A percentile compares a stretch with the other conserved stretches of the same genome.
Conservation (phyloP, 2,888 invertebrate genomes). For the Dioctria rufipes region DNA sequence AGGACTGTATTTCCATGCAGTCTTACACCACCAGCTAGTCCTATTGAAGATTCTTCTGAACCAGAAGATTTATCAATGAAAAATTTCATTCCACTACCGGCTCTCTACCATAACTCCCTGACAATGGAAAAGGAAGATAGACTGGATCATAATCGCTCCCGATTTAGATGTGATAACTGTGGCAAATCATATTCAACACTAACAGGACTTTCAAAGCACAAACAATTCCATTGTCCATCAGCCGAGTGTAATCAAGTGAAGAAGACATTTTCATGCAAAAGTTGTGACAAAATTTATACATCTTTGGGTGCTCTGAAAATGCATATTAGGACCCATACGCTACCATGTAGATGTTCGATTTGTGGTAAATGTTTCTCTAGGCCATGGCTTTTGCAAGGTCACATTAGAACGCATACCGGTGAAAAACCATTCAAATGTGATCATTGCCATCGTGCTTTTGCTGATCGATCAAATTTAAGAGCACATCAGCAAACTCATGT, state of each 20-base stretch:
- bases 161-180: constrained; percentile 94
- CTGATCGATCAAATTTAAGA: constrained; percentile 70
- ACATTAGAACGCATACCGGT: constrained; percentile 70
- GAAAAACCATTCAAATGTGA: constrained; percentile 70
- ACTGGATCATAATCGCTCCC: constrained; percentile 67
- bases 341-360: constrained; percentile 70
- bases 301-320: constrained; percentile 70
- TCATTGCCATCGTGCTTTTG: constrained; percentile 69
- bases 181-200: constrained; percentile 96
- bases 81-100: constrained; percentile 67
- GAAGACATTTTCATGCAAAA: constrained; percentile 76
- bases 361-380: constrained; percentile 71
- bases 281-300: constrained; percentile 70
- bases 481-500: constrained; percentile 70
- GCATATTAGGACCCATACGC: constrained; percentile 70
- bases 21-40: constrained; percentile 69
- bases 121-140: constrained; percentile 56
- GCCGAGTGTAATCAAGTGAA: constrained; percentile 86
- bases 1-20: constrained; percentile 64
- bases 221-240: constrained; percentile 94
- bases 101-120: constrained; percentile 39
- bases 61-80: constrained; percentile 69
- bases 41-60: constrained; percentile 65
- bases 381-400: constrained; percentile 70
- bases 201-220: constrained; percentile 94